Evolutionary conservation across 1,140 invertebrate species (phyloP).

Genomic region (Calosoma granatense): DNA sequence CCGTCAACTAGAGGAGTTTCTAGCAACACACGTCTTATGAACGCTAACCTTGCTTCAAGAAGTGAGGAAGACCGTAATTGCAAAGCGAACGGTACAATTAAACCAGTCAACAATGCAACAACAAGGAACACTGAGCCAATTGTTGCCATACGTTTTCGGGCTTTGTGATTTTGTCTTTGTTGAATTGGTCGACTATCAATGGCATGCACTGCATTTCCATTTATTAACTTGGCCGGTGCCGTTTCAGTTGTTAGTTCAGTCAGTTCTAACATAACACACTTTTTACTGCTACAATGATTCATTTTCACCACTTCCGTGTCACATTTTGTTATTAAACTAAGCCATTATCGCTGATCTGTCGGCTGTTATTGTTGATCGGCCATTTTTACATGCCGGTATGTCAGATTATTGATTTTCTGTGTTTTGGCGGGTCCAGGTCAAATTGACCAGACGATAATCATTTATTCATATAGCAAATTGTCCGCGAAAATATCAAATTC

Average conservation of each 20-base stretch:
- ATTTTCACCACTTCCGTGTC: neutral
- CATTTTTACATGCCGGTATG: slow-evolving; percentile 2
- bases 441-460: neutral
- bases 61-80: slow-evolving; percentile 46
- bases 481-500: too few relatives aligned
- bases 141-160: neutral
- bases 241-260: neutral
- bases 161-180: neutral
- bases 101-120: neutral
- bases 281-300: slow-evolving; percentile 2
- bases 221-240: neutral
- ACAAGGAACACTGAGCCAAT: neutral
- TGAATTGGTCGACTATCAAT: neutral
- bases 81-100: slow-evolving; percentile 38
- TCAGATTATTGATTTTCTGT: neutral
- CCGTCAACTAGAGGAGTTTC: slow-evolving; percentile 47
- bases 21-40: slow-evolving; percentile 44
- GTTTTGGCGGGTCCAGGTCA: neutral
- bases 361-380: neutral
- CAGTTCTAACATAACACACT: slow-evolving; percentile 3
- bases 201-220: neutral
- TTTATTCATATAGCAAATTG: too few relatives aligned
- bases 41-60: slow-evolving; percentile 43
- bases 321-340: neutral
- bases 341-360: neutral